Percentiles rank a stretch among this genome's conserved stretches.
Evolutionary conservation across 2,888 invertebrate genomes (phyloP).

Genomic region (Sphaerophoria rueppellii): DNA sequence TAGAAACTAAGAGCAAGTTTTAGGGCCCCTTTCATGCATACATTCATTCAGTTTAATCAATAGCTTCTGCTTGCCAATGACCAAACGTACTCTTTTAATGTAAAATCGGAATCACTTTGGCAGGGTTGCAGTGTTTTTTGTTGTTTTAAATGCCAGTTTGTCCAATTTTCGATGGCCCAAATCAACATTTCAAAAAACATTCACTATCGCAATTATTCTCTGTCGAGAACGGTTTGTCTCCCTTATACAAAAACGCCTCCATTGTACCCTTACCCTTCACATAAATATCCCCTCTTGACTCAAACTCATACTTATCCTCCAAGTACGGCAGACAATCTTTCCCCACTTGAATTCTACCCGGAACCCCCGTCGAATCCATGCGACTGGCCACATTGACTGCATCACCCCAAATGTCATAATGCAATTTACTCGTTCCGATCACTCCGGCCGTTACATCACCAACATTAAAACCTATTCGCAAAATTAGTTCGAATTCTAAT

Average conservation of each 20-base stretch:
- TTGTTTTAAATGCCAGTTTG: no score
- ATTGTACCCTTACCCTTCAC: conserved; percentile 98
- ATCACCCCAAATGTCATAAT: conserved; percentile 99
- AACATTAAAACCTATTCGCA: conserved; percentile 94
- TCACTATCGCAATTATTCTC: neutral
- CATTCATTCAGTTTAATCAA: no score
- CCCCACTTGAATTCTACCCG: conserved; percentile 92
- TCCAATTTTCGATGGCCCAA: no score
- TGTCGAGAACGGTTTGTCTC: conserved; percentile 71
- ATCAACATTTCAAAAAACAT: no score
- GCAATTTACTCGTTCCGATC: conserved; percentile 96
- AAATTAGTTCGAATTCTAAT: conserved; percentile 93
- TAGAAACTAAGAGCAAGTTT: no score
- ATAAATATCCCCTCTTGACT: conserved; percentile 95
- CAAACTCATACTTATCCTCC: conserved; percentile 90
- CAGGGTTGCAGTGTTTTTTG: no score
- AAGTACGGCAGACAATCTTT: conserved; percentile 89
- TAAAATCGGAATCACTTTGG: no score
- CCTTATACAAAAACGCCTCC: conserved; percentile 90
- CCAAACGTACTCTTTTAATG: no score
- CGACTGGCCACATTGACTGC: conserved; percentile 98
- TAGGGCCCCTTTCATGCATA: no score
- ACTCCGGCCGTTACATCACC: conserved; percentile 98
- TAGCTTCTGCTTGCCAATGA: no score
- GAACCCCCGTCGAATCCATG: conserved; percentile 98